Evolutionary conservation across 2,888 invertebrate species (phyloP), one percentile per base, ranked within the genome.

Genomic region (Andrena camellia): DNA sequence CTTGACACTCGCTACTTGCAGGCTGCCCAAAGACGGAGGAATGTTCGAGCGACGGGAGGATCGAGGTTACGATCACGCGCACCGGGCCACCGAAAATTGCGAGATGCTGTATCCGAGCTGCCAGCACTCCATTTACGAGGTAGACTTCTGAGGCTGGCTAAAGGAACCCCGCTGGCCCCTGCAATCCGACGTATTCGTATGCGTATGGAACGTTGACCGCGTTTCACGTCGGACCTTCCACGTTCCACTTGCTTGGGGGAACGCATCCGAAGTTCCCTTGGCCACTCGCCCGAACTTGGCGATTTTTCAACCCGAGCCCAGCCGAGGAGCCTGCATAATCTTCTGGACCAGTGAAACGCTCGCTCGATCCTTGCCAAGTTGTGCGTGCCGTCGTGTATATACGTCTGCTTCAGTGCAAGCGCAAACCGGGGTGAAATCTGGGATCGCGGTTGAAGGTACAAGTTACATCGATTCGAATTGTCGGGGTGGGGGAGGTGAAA

Each of bases 71-170:
- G 95, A 95, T 88, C 86, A 86, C 70, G 95, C 95, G n/a, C 90
- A 91, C 86, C 91, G 93, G 2, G 86, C 83, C 66, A 85, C 86
- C 50, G 94, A 93, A 80, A 93, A 95, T 90, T 95, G 95, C 89
- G 89, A 93, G 1, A 90, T 93, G 84, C 91, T 93, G 66, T 95
- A 95, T 92, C 93, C 95, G 13, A 91, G 92, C 74, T 95, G 95
- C 90, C 85, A 84, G 63, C 88, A 93, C 80, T 94, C 94, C 66
- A 93, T 94, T 86, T 93, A 92, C 89, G 86, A 91, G 78, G 72
- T 94, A 85, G 86, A 92, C 33, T 82, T 88, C 82, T 89, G 74
- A 86, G 74, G 33, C 42, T 8, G 50, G 59, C 50, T 48, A 13
- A 54, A 62, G 29, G 42, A 42, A 29, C 35, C 54, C 17, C 17